Evolutionary conservation across 1,140 invertebrate genomes (phyloP), one percentile per base, ranked within the genome.

Genomic region (Dufourea novaeangliae): DNA sequence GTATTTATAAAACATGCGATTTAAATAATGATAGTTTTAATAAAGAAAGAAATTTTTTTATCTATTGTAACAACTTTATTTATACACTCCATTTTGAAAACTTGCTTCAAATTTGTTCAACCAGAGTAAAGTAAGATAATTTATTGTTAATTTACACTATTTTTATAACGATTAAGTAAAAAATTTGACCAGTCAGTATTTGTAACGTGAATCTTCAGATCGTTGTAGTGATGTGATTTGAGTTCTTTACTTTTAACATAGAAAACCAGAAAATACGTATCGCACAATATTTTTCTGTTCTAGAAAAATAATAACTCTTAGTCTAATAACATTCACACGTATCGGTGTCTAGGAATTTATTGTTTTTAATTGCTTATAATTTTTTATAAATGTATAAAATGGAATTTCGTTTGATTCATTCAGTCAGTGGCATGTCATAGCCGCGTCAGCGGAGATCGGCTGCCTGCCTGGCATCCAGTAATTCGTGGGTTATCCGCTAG

Each of bases 371-470:
- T 27, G 52, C n/a, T 29, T 46, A 57, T 6, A 52, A 20, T 37
- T 20, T 50, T 74, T 39, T 14, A 12, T 7, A 12, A 41, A 22
- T 3, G 46, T 44, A n/a, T 37, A 25, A 72, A 46, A 50, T 67
- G 17, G 68, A 4, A 41, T 29, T 1, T 63, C 27, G 17, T 12
- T 54, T 82, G 86, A 88, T 61, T 74, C 22, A 17, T 7, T 72
- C 54, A 77, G 88, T 72, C 54, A 77, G 88, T 83, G 76, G 57
- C 73, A 75, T 78, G 85, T 89, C 85, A 89, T 8, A 88, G 86
- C 88, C 88, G 88, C 88, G 88, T 89, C 88, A 88, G 82, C 85
- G 75, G 54, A 80, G 78, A 81, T 85, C 68, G 70, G 84, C 82
- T n/a, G 86, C 83, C 83, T 80, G 80, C 84, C 82, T 88, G 87